Evolutionary conservation across 2,113 vertebrate genomes (phyloP), one percentile per base, ranked within the genome.

Genomic region (Tachycineta bicolor): DNA sequence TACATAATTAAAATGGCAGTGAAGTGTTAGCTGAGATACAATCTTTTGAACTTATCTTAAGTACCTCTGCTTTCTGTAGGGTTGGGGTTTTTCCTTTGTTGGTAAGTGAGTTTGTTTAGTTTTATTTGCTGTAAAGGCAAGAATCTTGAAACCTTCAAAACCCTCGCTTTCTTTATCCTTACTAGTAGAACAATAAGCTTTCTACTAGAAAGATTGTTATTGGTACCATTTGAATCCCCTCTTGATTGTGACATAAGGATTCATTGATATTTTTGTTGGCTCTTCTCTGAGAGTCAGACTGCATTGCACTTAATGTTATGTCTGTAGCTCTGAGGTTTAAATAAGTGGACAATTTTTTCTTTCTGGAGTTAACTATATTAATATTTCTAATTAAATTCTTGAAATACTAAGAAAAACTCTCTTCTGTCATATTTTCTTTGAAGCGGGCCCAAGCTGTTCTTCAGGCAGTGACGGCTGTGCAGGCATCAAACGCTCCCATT

Each of bases 391-490:
- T 47, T 53, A 67, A 93, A 86, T 60, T 90, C 26, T 60, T 81
- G 62, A 91, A 92, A 67, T 59, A 69, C 12, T 83, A 50, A 79
- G 58, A 44, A 70, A 44, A 20, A 24, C 5, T 75, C 4, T 85
- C 18, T 83, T 82, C 9, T 49, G 18, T 44, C 37, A 4, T 34
- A 3, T 14, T 79, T 62, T n/a, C 93, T 93, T 93, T 89, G 2
- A 73, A 99, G 99, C 98, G 99, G 74, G 98, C 99, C 74, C 99
- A 99, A 95, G 99, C 99, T 12, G 98, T 99, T 90, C 98, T 99
- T 87, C 98, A 99, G 96, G 98, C 99, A 21, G 98, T 99, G 94
- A 99, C 99, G 1, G 98, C 98, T 31, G 98, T 99, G 80, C 99
- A 99, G 96, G 98, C 98, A 87, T 99, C 99, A 43, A 99, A 98